A percentile compares a stretch with the other conserved stretches of the same genome.
Conservation (phyloP, 2,113 vertebrate species). For the Rafetus swinhoei region DNA sequence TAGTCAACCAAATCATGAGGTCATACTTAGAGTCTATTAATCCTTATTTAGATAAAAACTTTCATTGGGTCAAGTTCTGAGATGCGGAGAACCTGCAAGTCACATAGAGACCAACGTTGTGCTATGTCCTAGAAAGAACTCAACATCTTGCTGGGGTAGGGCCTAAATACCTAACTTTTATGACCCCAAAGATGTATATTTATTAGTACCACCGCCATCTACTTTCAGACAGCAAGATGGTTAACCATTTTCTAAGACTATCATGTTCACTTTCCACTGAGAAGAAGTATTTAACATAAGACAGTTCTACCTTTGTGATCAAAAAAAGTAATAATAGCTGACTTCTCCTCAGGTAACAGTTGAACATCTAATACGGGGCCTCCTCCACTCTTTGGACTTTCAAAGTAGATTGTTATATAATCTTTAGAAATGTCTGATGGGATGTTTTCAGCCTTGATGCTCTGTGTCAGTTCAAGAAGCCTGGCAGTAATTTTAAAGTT, state of each 20-base stretch:
- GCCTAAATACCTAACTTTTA: background rate
- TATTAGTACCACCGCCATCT: background rate
- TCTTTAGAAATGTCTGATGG: conserved; percentile 47
- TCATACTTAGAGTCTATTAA: background rate
- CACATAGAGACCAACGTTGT: background rate
- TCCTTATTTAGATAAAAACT: background rate
- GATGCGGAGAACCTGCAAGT: background rate
- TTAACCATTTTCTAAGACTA: background rate
- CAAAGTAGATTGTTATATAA: conserved; percentile 81
- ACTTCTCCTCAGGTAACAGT: conserved; percentile 72
- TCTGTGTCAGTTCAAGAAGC: conserved; percentile 81
- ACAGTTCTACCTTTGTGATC: conserved; percentile 79
- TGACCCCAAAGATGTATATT: background rate
- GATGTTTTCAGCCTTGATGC: conserved; percentile 81
- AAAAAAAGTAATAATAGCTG: conserved; percentile 84
- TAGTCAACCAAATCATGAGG: background rate
- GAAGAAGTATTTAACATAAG: background rate
- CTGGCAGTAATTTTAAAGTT: conserved; percentile 69
- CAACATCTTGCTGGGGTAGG: background rate
- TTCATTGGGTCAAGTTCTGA: background rate
- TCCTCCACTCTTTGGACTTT: conserved; percentile 72
- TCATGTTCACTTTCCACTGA: background rate
- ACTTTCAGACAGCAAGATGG: background rate
- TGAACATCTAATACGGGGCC: conserved; percentile 64
- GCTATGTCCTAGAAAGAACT: too few relatives aligned